Conservation (phyloP, 1,140 invertebrate species). For the Pygmarrhopalites habei region DNA sequence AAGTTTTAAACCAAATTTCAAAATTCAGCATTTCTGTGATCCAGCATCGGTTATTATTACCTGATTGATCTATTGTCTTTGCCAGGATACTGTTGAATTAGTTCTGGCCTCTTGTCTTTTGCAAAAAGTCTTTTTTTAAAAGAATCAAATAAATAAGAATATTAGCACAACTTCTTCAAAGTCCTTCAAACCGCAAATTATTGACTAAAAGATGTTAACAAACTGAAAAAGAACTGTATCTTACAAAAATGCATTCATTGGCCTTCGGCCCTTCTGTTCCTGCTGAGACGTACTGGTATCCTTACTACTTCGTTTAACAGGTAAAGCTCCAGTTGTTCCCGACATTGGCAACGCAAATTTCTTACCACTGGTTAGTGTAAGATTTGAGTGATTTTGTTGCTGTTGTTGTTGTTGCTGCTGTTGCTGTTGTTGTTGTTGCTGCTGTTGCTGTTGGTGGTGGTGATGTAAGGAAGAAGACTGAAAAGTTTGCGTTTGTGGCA, state of each 20-base stretch:
- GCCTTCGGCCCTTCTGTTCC: constrained; percentile 42
- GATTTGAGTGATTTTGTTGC: background rate
- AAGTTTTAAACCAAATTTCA: background rate
- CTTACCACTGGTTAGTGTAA: background rate
- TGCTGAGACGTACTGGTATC: constrained; percentile 2
- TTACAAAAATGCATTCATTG: constrained; percentile 57
- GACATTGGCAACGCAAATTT: background rate
- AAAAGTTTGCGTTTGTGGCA: constrained; percentile 24
- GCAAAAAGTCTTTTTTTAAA: no score
- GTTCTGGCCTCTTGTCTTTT: constrained; percentile 48
- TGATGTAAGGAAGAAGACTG: no score
- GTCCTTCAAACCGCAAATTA: no score
- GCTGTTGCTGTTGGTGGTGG: background rate
- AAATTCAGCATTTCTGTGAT: constrained; percentile 8
- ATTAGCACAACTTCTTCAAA: no score
- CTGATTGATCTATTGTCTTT: constrained; percentile 51
- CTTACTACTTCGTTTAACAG: constrained; percentile 1
- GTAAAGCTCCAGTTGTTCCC: background rate
- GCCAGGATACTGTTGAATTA: constrained; percentile 51
- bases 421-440: constrained; percentile 6
- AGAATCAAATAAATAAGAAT: no score
- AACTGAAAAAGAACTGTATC: no score
- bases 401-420: constrained; percentile 5
- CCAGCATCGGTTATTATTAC: background rate
- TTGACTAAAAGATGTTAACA: no score